Percentiles rank a stretch among this genome's conserved stretches.
phyloP scores from a whole-genome alignment of 1,140 invertebrate species.

The Drosophila kikkawai region DNA sequence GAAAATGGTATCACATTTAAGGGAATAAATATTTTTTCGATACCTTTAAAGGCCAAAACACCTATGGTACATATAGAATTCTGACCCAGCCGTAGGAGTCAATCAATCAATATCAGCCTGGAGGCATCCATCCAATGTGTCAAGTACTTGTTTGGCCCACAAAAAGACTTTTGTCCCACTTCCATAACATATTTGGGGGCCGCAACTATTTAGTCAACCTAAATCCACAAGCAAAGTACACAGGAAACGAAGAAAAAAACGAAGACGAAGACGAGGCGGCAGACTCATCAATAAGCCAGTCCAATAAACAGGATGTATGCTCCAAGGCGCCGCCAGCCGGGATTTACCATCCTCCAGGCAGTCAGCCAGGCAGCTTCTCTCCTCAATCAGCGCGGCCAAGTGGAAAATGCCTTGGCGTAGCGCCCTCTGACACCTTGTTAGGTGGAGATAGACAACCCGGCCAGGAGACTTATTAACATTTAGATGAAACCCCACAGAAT shows the following conservation, averaged over 20 bases:
- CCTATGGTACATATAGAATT: neutral
- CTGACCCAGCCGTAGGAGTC: slow-evolving; percentile 26
- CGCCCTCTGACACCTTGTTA: slow-evolving; percentile 76
- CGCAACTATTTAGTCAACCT: slow-evolving; percentile 71
- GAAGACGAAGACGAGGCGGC: slow-evolving; percentile 17
- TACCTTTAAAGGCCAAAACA: neutral
- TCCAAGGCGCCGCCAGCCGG: slow-evolving; percentile 56
- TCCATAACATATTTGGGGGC: slow-evolving; percentile 30
- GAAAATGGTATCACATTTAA: neutral
- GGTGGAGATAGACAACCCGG: slow-evolving; percentile 23
- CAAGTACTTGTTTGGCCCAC: slow-evolving; percentile 51
- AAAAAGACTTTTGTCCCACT: slow-evolving; percentile 48
- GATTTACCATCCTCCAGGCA: slow-evolving; percentile 34
- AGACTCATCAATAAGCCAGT: slow-evolving; percentile 78
- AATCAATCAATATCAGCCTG: slow-evolving; percentile 68
- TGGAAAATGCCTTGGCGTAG: slow-evolving; percentile 75
- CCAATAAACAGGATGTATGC: slow-evolving; percentile 78
- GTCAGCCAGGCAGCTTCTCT: slow-evolving; percentile 1
- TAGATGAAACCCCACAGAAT: slow-evolving; percentile 72
- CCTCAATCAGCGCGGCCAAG: slow-evolving; percentile 77
- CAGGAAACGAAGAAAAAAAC: slow-evolving; percentile 25
- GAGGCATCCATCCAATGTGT: slow-evolving; percentile 47
- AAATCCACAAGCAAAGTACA: slow-evolving; percentile 64
- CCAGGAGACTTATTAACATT: slow-evolving; percentile 78
- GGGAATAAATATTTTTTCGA: neutral